phyloP scores from a whole-genome alignment of 2,113 vertebrate species.

The Danionella cerebrum region DNA sequence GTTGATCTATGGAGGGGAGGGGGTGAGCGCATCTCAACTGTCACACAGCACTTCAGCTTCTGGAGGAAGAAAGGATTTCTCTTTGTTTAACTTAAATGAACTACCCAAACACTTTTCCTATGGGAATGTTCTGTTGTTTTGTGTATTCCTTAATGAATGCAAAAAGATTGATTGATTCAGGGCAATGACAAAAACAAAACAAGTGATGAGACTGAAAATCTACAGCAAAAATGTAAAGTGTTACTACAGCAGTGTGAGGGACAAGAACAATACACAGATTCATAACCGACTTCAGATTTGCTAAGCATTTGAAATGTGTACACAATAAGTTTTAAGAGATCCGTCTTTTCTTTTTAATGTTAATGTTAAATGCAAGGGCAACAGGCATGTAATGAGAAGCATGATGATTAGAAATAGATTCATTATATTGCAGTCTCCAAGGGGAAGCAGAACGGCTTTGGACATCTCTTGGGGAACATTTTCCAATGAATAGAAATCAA shows the following conservation, averaged over 20 bases:
- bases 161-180: not conserved
- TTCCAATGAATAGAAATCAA: conserved; percentile 29
- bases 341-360: no score
- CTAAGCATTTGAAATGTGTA: no score
- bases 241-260: no score
- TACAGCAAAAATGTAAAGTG: no score
- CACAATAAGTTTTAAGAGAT: no score
- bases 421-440: conserved; percentile 4
- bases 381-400: not conserved
- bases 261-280: no score
- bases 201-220: no score
- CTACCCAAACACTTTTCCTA: not conserved
- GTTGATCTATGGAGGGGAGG: conserved; percentile 10
- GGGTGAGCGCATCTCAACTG: not conserved
- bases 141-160: not conserved
- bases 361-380: not conserved
- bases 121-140: not conserved
- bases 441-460: not conserved
- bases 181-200: not conserved
- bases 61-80: not conserved
- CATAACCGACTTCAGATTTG: no score
- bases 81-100: conserved; percentile 1
- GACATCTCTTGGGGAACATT: not conserved
- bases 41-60: not conserved
- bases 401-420: not conserved